A percentile compares a stretch with the other conserved stretches of the same genome.
phyloP scores from a whole-genome alignment of 2,797 vertebrate species.

The Danionella dracula region DNA sequence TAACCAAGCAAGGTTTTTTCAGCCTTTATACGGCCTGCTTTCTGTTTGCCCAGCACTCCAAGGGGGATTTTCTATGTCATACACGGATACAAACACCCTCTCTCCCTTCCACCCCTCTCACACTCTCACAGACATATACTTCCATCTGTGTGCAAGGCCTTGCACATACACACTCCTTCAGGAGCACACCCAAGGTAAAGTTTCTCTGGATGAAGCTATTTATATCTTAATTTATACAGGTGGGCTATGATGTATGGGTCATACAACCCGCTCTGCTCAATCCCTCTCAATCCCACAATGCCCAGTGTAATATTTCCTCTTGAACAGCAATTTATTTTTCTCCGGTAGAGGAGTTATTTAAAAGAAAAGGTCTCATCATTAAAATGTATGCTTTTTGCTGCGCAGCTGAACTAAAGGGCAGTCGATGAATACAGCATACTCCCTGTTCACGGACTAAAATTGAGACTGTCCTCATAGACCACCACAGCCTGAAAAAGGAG shows the following conservation, averaged over 20 bases:
- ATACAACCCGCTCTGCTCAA: slow-evolving; percentile 60
- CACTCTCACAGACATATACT: slow-evolving; percentile 5
- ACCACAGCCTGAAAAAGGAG: not conserved
- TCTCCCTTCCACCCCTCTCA: not conserved
- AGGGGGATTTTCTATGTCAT: slow-evolving; percentile 78
- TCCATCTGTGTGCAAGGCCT: not conserved
- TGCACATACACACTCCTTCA: slow-evolving; percentile 50
- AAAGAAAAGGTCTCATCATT: slow-evolving; percentile 93
- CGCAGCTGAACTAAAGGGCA: slow-evolving; percentile 81
- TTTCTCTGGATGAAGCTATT: slow-evolving; percentile 68
- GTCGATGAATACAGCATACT: slow-evolving; percentile 65
- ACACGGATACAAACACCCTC: slow-evolving; percentile 32
- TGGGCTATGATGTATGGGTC: slow-evolving; percentile 62
- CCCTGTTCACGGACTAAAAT: slow-evolving; percentile 82
- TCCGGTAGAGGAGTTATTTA: slow-evolving; percentile 58
- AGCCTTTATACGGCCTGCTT: slow-evolving; percentile 77
- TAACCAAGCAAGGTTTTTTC: slow-evolving; percentile 82
- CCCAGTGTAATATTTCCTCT: slow-evolving; percentile 93
- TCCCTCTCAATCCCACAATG: slow-evolving; percentile 86
- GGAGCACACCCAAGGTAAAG: slow-evolving; percentile 61
- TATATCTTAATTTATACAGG: slow-evolving; percentile 76
- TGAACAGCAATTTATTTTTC: slow-evolving; percentile 83
- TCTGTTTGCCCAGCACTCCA: slow-evolving; percentile 98
- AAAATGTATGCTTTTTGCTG: slow-evolving; percentile 92
- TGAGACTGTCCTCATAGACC: slow-evolving; percentile 21